phyloP scores from a whole-genome alignment of 2,888 invertebrate species.

The Itoplectis maculator region DNA sequence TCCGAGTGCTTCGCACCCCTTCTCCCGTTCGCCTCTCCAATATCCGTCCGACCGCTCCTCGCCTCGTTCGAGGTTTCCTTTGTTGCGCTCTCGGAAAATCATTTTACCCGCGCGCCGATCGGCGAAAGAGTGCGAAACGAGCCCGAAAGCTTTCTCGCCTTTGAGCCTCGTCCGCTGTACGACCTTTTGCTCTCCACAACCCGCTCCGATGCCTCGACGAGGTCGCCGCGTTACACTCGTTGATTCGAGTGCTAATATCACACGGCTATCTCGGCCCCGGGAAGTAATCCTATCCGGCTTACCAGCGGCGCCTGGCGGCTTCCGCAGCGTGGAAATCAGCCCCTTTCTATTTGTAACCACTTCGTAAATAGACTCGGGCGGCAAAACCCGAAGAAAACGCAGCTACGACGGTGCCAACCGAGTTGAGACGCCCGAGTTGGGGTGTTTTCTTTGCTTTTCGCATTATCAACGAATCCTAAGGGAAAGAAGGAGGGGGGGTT shows the following conservation, averaged over 20 bases:
- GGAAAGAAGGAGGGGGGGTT: background rate
- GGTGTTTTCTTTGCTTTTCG: constrained; percentile 34
- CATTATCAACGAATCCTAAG: constrained; percentile 33
- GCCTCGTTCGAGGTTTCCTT: constrained; percentile 64
- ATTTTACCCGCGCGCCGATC: constrained; percentile 49
- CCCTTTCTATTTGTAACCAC: constrained; percentile 32
- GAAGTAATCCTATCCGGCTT: constrained; percentile 39
- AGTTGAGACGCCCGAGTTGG: no score
- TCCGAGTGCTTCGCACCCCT: constrained; percentile 14
- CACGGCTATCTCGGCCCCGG: constrained; percentile 37
- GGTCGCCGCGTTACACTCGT: constrained; percentile 33
- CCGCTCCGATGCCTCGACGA: no score
- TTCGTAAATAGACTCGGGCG: constrained; percentile 17
- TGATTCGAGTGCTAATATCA: constrained; percentile 57
- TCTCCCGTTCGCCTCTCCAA: constrained; percentile 41
- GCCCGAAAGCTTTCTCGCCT: constrained; percentile 20
- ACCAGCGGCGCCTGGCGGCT: background rate
- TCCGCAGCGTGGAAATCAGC: constrained; percentile 17
- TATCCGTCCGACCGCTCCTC: constrained; percentile 53
- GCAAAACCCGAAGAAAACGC: no score
- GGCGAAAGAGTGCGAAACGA: background rate
- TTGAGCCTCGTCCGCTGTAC: background rate
- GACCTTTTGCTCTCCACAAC: background rate
- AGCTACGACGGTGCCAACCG: no score
- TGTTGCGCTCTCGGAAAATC: constrained; percentile 58